Base-by-base conservation (phyloP, 35 echinoderm and acorn worm species). In the Apostichopus californicus region DNA sequence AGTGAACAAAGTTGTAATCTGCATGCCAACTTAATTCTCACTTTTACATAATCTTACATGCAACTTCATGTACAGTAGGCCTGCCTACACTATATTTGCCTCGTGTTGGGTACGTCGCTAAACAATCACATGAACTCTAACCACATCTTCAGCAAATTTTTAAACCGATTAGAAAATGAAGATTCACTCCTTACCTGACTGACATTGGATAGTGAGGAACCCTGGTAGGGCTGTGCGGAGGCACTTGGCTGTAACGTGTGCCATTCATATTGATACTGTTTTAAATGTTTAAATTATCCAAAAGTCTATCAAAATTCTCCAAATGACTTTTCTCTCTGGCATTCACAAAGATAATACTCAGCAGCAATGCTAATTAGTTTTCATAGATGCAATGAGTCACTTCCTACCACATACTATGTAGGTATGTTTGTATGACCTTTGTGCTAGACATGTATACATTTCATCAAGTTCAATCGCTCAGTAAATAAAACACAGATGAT, bases 171-270 rank as follows among this genome's bases (percentile, higher is more conserved):
- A 46, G 34, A 0, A 46, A 46, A 61, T 12, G 58, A 61, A 61
- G 58, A 61, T 7, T 61, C 6, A 61, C 7, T 18, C 14, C 81
- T 85, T 85, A 85, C 81, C 81, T 85, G 56, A 85, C 81, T 85
- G 81, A 85, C 81, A 85, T 85, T 85, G 81, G 81, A 59, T 85
- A 85, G 12, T 85, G 81, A 63, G 81, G 81, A 85, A 85, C 14
- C 81, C 81, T 85, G 17, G 17, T 58, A 57, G 81, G 81, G 55
- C 81, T 85, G 17, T 57, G 55, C 17, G 81, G 81, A 85, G 81
- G 54, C 54, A 85, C 22, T 21, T 85, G 81, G 22, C 57, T 85
- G 23, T 85, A 85, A 56, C 81, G 57, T 58, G 81, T 59, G 20
- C n/a, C 57, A 85, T 58, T 85, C 81, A 85, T 85, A 18, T 75